Evolutionary conservation across 2,888 invertebrate species (phyloP).

Genomic region (Teleogryllus oceanicus): DNA sequence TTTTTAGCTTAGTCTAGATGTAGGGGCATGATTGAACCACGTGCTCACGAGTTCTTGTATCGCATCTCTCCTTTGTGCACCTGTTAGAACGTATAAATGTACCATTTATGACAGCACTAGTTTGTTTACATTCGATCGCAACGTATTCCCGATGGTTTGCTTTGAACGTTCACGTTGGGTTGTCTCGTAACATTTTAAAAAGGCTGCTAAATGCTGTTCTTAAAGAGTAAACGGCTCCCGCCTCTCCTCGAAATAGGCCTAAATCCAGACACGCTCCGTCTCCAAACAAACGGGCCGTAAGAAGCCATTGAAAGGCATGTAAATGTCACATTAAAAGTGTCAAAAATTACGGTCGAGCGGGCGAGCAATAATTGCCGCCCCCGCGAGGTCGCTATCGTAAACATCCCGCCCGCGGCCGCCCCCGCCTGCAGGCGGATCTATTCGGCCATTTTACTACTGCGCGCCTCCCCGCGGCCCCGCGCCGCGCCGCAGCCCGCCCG

Average conservation of each 20-base stretch:
- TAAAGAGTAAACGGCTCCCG: background rate
- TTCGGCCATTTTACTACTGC: background rate
- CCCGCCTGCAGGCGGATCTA: background rate
- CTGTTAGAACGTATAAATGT: background rate
- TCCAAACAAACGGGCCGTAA: background rate
- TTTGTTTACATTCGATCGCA: background rate
- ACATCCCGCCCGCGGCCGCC: background rate
- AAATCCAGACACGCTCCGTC: background rate
- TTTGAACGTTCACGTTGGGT: background rate
- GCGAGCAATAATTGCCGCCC: background rate
- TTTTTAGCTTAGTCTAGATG: background rate
- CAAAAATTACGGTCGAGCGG: background rate
- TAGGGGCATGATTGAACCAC: background rate
- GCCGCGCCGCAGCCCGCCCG: too few relatives aligned
- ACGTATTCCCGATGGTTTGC: background rate
- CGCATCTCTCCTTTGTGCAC: background rate
- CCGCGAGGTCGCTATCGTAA: background rate
- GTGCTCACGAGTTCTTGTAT: background rate
- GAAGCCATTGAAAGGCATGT: background rate
- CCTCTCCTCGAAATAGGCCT: background rate
- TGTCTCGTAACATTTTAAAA: background rate
- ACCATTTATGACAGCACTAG: background rate
- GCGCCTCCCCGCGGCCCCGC: background rate
- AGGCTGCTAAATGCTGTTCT: conserved; percentile 5
- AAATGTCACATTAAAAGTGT: conserved; percentile 18